A percentile compares a stretch with the other conserved stretches of the same genome.
Conservation (phyloP, 2,888 invertebrate genomes). For the Marasmarcha lunaedactyla region DNA sequence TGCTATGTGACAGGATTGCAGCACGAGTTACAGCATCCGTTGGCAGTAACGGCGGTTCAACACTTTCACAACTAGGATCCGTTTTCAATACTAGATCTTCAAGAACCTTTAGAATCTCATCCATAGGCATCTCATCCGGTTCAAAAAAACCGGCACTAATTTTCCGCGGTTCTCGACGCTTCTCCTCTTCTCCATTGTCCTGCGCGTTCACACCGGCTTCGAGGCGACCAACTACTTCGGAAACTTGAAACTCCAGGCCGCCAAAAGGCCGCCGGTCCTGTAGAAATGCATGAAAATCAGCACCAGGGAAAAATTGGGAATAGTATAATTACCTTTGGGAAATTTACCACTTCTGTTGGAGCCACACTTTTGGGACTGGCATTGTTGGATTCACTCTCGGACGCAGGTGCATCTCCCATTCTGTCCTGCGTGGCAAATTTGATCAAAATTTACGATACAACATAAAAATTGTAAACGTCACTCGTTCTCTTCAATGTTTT, state of each 20-base stretch:
- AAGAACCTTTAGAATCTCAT: slow-evolving; percentile 71
- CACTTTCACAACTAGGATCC: slow-evolving; percentile 72
- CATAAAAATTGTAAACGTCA: slow-evolving; percentile 66
- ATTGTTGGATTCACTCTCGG: slow-evolving; percentile 43
- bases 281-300: slow-evolving; percentile 24
- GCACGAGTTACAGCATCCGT: slow-evolving; percentile 72
- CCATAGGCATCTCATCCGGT: slow-evolving; percentile 68
- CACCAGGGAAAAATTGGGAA: slow-evolving; percentile 6
- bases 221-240: slow-evolving; percentile 77
- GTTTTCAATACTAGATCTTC: slow-evolving; percentile 73
- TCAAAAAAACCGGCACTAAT: slow-evolving; percentile 65
- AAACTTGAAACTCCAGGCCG: slow-evolving; percentile 78
- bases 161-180: slow-evolving; percentile 50
- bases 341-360: slow-evolving; percentile 38
- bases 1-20: slow-evolving; percentile 86
- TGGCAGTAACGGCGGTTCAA: slow-evolving; percentile 71
- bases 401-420: slow-evolving; percentile 56
- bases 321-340: neutral
- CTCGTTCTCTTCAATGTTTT: slow-evolving; percentile 44
- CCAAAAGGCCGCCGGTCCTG: slow-evolving; percentile 75
- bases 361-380: slow-evolving; percentile 32
- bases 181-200: slow-evolving; percentile 47
- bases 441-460: slow-evolving; percentile 42
- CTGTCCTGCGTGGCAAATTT: slow-evolving; percentile 60
- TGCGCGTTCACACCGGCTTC: slow-evolving; percentile 73